phyloP scores from a whole-genome alignment of 2,113 vertebrate species.

The Anseranas semipalmata region DNA sequence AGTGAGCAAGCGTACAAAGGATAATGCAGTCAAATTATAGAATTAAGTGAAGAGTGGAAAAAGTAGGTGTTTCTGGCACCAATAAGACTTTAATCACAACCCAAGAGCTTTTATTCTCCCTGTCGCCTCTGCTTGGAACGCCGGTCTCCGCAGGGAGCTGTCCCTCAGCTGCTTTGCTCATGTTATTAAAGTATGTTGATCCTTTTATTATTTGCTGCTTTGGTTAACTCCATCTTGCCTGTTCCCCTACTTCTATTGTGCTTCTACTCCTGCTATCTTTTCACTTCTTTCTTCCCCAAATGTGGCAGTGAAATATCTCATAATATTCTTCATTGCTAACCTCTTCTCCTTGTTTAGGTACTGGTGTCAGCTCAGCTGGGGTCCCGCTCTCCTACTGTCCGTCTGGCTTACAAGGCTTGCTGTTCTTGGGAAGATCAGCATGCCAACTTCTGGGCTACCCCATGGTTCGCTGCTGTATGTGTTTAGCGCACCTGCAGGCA shows the following conservation, averaged over 20 bases:
- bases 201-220: not conserved
- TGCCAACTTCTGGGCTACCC: not conserved
- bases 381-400: not conserved
- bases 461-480: not conserved
- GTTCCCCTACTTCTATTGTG: not conserved
- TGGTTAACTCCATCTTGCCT: not conserved
- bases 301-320: not conserved
- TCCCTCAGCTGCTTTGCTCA: not conserved
- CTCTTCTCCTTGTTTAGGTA: not conserved
- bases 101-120: not conserved
- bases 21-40: not conserved
- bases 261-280: not conserved
- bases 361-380: not conserved
- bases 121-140: fast-evolving
- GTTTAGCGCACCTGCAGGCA: not conserved
- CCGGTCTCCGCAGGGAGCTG: not conserved
- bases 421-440: not conserved
- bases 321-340: not conserved
- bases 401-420: not conserved
- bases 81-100: slow-evolving; percentile 3
- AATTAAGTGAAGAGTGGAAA: not conserved
- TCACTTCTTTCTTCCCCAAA: not conserved
- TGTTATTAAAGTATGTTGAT: not conserved
- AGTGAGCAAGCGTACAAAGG: not conserved
- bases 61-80: slow-evolving; percentile 4